Evolutionary conservation across 2,888 invertebrate species (phyloP).

Genomic region (Sepioteuthis lessoniana): DNA sequence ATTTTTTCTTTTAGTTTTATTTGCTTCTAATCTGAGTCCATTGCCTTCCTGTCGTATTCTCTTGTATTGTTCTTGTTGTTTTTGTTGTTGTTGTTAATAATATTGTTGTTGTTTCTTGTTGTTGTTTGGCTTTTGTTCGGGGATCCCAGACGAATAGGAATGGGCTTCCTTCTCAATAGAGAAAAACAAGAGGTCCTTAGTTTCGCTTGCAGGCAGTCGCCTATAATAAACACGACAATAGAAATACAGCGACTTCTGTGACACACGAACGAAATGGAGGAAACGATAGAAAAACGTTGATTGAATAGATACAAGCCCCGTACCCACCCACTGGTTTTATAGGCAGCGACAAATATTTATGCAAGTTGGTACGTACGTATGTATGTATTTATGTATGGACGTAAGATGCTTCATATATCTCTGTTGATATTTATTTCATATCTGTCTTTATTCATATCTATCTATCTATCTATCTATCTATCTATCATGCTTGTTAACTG

Average conservation of each 20-base stretch:
- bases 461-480: too few relatives aligned
- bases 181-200: not conserved
- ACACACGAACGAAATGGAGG: slow-evolving; percentile 1
- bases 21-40: not conserved
- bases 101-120: too few relatives aligned
- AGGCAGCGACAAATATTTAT: not conserved
- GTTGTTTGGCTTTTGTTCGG: not conserved
- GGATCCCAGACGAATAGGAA: slow-evolving; percentile 21
- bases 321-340: not conserved
- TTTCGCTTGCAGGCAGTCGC: not conserved
- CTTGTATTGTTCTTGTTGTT: not conserved
- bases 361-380: too few relatives aligned
- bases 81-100: too few relatives aligned
- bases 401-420: too few relatives aligned
- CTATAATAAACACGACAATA: slow-evolving; percentile 21
- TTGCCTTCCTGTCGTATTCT: not conserved
- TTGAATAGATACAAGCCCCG: not conserved
- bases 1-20: too few relatives aligned
- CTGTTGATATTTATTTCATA: too few relatives aligned
- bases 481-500: too few relatives aligned
- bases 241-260: not conserved
- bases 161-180: not conserved
- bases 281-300: slow-evolving; percentile 23
- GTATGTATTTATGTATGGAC: not conserved
- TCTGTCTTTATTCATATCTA: too few relatives aligned